Base-by-base conservation (phyloP, 2,113 vertebrate genomes). In the Burhinus bistriatus region DNA sequence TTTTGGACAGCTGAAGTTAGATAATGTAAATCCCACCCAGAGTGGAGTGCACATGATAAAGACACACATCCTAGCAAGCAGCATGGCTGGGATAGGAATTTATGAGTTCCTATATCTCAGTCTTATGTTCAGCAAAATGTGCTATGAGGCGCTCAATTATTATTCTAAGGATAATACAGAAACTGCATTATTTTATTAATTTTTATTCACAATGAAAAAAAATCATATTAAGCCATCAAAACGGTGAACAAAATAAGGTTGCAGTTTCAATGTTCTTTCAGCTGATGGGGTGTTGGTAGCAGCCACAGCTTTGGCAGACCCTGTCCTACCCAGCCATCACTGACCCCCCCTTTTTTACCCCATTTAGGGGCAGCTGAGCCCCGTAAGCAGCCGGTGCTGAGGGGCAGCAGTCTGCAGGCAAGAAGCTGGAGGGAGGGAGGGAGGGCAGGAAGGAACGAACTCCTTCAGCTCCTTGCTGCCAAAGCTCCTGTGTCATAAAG, bases 351-450 rank as follows among this genome's bases (percentile, higher is more conserved):
- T 25, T 18, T 55, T 58, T 66, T 9, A 6, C 20, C 36, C 40
- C 1, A 11, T 15, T 8, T 21, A 44, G 32, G 40, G 14, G 21
- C 54, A 42, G 45, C 54, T 61, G 62, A 64, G 21, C 34, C 51
- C 27, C 1, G 0, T 11, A 22, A 32, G 38, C 34, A 38, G 55
- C 10, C 2, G 0, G 26, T 3, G 3, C 64, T 19, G 59, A 38
- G 82, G 51, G 51, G 30, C 82, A 15, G 54, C 73, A 57, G 26
- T 15, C 9, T 16, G 26, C 5, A 59, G 55, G 54, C 30, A 32
- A 51, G 75, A 17, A 62, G 34, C 44, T 30, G 32, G 12, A 51
- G 36, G 52, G 47, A 77, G 26, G 42, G 36, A 86, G 23, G 40
- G 20, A 83, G 20, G 40, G 20, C 22, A 66, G 81, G 76, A 55